phyloP scores from a whole-genome alignment of 2,888 invertebrate species.

The Folsomia manolachei region DNA sequence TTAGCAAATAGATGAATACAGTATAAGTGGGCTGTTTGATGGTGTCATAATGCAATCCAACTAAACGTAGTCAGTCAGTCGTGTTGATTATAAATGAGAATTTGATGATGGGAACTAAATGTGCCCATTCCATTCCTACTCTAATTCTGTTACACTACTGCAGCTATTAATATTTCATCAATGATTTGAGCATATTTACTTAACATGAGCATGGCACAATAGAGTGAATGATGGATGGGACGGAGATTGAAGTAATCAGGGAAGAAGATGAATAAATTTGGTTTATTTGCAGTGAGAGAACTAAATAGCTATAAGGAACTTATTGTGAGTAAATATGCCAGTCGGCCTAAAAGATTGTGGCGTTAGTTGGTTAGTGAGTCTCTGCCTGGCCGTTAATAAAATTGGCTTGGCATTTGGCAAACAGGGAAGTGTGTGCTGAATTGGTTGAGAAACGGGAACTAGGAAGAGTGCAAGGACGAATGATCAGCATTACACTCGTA shows the following conservation, averaged over 20 bases:
- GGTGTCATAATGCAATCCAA: neutral
- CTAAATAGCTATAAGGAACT: too few species aligned
- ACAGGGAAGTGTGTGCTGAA: conserved; percentile 9
- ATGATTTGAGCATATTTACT: neutral
- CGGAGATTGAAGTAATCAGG: too few species aligned
- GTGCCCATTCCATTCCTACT: neutral
- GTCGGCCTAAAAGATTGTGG: too few species aligned
- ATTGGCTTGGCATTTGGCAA: conserved; percentile 5
- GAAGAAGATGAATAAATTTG: neutral
- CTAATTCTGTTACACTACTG: too few species aligned
- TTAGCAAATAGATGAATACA: neutral
- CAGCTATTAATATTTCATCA: neutral
- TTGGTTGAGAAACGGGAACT: conserved; percentile 19
- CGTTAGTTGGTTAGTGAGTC: neutral
- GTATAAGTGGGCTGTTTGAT: neutral
- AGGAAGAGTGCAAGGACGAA: conserved; percentile 22
- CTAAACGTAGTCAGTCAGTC: neutral
- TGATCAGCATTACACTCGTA: neutral
- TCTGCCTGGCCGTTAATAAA: neutral
- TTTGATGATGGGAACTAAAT: neutral
- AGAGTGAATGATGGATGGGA: neutral
- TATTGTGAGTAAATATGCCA: too few species aligned
- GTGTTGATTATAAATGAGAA: too few species aligned
- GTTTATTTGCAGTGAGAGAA: neutral
- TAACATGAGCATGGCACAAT: neutral